Evolutionary conservation across 2,113 vertebrate genomes (phyloP), one percentile per base, ranked within the genome.

Genomic region (Rutilus rutilus): DNA sequence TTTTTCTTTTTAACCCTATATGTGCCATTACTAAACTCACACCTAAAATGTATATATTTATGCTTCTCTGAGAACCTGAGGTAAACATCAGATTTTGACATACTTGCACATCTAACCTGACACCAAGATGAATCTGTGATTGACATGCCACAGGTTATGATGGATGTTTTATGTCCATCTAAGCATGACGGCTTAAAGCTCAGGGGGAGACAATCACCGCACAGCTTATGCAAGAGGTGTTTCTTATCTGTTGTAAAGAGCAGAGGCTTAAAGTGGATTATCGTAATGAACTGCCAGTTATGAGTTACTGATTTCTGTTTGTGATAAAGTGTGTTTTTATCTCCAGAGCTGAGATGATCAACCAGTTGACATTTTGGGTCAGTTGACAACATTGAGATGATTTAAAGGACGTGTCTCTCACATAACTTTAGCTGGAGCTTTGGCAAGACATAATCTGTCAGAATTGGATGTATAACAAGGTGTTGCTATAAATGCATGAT

Each of bases 211-310:
- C 84, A 89, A 91, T 90, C 89, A 92, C 88, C 90, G 92, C 91
- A 92, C 89, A 91, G 90, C 82, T 92, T 88, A 89, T 91, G 89
- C 91, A 88, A 92, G 92, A 93, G 54, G 93, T 94, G 91, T 94
- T 92, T 93, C 89, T 93, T 94, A 93, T 94, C 91, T 90, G 90
- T 87, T 83, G 86, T 5, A 91, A 78, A 92, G 91, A 91, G 88
- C 90, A 90, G 89, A 60, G 87, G 91, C 91, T 91, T 90, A 87
- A 90, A 90, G 90, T 93, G 92, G 93, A 89, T 91, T 91, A 90
- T 93, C 92, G 83, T 94, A 94, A 95, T 94, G 92, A 94, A 91
- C 86, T 91, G 88, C 80, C 86, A 91, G 92, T 93, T 93, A 93
- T 92, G 86, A 89, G 89, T 87, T 91, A 83, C 75, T 87, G 91